Percentiles rank a stretch among this genome's conserved stretches.
Evolutionary conservation across 1,140 invertebrate species (phyloP).

Genomic region (Uloborus diversus): DNA sequence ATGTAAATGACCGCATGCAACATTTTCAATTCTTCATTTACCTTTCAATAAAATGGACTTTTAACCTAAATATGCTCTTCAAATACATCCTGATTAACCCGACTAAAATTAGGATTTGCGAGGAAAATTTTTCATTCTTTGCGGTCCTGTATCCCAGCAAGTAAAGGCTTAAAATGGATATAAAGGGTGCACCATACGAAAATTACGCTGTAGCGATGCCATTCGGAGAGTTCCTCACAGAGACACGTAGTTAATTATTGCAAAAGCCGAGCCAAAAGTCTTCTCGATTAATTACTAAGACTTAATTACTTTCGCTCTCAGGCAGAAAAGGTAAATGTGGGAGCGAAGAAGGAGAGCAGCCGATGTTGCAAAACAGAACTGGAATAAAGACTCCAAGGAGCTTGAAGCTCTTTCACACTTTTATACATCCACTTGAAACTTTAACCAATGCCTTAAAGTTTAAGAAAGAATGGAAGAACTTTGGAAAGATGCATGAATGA

Average conservation of each 20-base stretch:
- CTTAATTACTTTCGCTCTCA: slow-evolving; percentile 33
- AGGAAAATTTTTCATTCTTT: no score
- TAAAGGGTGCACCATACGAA: not conserved
- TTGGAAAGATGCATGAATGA: no score
- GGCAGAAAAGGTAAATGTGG: not conserved
- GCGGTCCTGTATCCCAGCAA: not conserved
- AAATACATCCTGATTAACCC: no score
- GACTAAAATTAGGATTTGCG: no score
- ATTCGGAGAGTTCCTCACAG: slow-evolving; percentile 10
- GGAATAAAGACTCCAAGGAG: not conserved
- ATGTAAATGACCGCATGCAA: no score
- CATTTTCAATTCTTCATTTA: no score
- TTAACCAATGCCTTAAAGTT: no score
- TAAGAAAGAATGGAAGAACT: no score
- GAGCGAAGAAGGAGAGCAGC: not conserved
- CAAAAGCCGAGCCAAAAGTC: slow-evolving; percentile 32
- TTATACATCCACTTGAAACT: no score
- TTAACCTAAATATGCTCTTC: no score
- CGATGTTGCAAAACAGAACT: not conserved
- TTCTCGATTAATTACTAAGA: slow-evolving; percentile 45
- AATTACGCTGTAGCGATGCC: not conserved
- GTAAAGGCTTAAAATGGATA: not conserved
- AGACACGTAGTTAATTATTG: slow-evolving; percentile 44
- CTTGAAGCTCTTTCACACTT: not conserved
- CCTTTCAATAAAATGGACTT: no score